phyloP scores from a whole-genome alignment of 2,888 invertebrate genomes.

The Lasioglossum lativentre region DNA sequence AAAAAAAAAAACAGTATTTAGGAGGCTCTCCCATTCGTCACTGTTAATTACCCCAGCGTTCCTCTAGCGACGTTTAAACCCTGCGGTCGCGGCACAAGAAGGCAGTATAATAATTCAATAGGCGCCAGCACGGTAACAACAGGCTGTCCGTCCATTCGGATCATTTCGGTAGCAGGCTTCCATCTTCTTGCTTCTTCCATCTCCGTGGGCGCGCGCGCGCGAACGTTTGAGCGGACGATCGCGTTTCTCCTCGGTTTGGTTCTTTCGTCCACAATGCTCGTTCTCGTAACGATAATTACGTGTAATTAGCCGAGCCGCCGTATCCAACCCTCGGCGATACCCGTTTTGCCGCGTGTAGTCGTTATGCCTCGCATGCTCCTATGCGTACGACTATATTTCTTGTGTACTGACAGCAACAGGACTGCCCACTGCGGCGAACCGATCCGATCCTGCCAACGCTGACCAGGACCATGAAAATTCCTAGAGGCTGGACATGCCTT shows the following conservation, averaged over 20 bases:
- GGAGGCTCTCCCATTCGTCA: constrained; percentile 60
- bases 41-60: constrained; percentile 59
- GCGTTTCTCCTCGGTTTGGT: constrained; percentile 9
- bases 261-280: constrained; percentile 24
- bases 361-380: constrained; percentile 71
- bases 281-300: constrained; percentile 70
- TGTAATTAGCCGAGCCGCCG: constrained; percentile 66
- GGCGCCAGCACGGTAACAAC: constrained; percentile 54
- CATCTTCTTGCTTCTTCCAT: constrained; percentile 13
- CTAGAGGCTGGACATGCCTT: constrained; percentile 31
- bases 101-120: constrained; percentile 55
- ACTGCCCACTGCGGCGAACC: constrained; percentile 71
- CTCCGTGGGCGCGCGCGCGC: background rate
- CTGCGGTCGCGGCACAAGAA: constrained; percentile 31
- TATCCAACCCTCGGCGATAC: constrained; percentile 69
- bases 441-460: constrained; percentile 45
- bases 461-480: constrained; percentile 45
- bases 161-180: constrained; percentile 61
- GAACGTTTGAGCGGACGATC: background rate
- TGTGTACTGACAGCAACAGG: constrained; percentile 70
- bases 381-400: constrained; percentile 78
- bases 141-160: constrained; percentile 38
- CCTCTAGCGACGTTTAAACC: constrained; percentile 36
- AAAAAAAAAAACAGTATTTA: no score
- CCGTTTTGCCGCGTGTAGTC: constrained; percentile 64